phyloP scores from a whole-genome alignment of 2,113 vertebrate genomes.

The Panthera tigris region DNA sequence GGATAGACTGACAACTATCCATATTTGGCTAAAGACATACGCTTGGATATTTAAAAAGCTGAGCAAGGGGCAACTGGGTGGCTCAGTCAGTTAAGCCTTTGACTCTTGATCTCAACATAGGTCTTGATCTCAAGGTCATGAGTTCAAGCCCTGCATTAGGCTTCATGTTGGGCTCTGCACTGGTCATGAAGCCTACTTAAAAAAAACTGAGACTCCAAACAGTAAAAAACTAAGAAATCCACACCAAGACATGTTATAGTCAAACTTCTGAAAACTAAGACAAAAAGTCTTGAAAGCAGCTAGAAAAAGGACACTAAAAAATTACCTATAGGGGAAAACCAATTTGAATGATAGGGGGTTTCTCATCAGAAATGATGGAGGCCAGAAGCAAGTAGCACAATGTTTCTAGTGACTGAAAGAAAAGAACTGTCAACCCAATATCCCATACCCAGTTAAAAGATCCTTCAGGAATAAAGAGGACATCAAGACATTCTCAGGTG shows the following conservation, averaged over 20 bases:
- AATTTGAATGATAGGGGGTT: neutral
- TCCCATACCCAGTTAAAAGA: neutral
- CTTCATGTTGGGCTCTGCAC: too few species aligned
- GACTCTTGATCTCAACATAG: too few species aligned
- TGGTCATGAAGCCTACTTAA: too few species aligned
- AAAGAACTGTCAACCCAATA: neutral
- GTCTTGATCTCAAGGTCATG: too few species aligned
- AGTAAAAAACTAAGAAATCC: neutral
- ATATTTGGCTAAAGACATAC: neutral
- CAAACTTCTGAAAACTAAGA: neutral
- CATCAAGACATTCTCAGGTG: neutral
- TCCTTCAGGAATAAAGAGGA: neutral
- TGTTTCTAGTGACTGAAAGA: neutral
- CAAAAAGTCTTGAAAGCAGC: neutral
- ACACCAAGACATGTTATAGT: neutral
- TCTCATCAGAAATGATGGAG: neutral
- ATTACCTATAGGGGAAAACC: neutral
- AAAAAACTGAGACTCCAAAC: neutral
- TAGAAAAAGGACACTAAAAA: neutral
- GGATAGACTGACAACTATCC: neutral
- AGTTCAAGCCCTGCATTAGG: too few species aligned
- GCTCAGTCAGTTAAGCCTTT: too few species aligned
- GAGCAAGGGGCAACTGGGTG: neutral
- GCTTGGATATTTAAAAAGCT: neutral
- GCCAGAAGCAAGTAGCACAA: neutral